These are phyloP conservation scores for Vombatus ursinus DNA, from an alignment of 2,113 vertebrate genomes.

Conservation along the genomic window DNA sequence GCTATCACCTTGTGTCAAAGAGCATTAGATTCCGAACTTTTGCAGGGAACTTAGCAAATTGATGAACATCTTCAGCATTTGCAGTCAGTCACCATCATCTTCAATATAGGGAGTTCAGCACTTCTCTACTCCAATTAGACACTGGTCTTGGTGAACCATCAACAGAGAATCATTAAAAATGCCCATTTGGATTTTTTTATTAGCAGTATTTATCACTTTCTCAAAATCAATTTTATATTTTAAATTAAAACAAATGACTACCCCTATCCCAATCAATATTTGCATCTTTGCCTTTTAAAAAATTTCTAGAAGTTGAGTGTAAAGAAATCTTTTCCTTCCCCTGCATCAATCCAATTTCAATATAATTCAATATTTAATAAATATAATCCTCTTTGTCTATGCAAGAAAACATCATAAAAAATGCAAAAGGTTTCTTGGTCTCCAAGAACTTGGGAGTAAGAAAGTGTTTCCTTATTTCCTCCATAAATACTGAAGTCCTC, in stretches of 20 bases:
- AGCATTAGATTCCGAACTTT: constrained; percentile 24
- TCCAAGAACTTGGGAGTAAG: constrained; percentile 74
- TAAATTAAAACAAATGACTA: constrained; percentile 86
- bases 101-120: constrained; percentile 65
- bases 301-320: constrained; percentile 69
- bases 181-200: constrained; percentile 81
- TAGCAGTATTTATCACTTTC: constrained; percentile 85
- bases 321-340: constrained; percentile 80
- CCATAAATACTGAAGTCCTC: constrained; percentile 74
- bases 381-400: constrained; percentile 81
- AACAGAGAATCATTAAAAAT: constrained; percentile 76
- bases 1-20: neutral
- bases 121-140: constrained; percentile 70
- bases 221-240: constrained; percentile 85
- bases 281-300: constrained; percentile 79
- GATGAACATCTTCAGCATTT: constrained; percentile 45
- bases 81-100: constrained; percentile 69
- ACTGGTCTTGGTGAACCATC: constrained; percentile 71
- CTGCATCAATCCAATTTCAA: constrained; percentile 83
- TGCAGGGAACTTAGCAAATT: neutral
- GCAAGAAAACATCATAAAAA: constrained; percentile 82
- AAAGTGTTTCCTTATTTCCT: constrained; percentile 71
- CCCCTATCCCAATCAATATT: constrained; percentile 81
- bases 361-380: constrained; percentile 86
- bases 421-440: constrained; percentile 78